Evolutionary conservation across 2,113 vertebrate species (phyloP).

Genomic region (Urocolius indicus): DNA sequence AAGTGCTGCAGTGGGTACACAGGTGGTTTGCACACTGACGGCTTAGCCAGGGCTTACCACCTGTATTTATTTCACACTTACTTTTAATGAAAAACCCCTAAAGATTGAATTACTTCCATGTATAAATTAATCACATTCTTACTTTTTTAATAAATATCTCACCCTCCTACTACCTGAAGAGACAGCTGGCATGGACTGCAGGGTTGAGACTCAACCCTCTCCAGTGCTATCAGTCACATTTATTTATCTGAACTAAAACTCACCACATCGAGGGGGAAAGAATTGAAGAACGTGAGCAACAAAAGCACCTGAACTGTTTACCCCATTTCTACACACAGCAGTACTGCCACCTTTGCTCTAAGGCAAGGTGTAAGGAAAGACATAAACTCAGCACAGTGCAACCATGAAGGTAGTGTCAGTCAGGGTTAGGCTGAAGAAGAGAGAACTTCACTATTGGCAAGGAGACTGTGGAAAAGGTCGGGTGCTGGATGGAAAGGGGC

Average conservation of each 20-base stretch:
- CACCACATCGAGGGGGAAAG: neutral
- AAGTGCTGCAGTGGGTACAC: neutral
- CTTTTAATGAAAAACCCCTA: neutral
- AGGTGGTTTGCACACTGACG: neutral
- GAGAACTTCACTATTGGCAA: neutral
- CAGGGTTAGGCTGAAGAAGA: neutral
- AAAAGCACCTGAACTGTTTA: neutral
- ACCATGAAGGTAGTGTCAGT: neutral
- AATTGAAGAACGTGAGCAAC: accelerated
- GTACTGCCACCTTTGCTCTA: neutral
- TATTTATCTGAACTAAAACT: neutral
- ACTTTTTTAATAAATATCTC: neutral
- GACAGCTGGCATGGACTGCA: neutral
- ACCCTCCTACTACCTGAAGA: neutral
- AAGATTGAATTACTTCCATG: neutral
- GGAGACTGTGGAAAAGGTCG: neutral
- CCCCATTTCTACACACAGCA: neutral
- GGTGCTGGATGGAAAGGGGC: neutral
- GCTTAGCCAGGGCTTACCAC: neutral
- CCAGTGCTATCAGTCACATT: neutral
- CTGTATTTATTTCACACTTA: neutral
- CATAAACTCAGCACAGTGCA: neutral
- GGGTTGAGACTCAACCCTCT: neutral
- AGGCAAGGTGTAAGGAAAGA: neutral
- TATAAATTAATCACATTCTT: neutral